Conservation (phyloP, 2,888 invertebrate species). For the Catocala sponsa region DNA sequence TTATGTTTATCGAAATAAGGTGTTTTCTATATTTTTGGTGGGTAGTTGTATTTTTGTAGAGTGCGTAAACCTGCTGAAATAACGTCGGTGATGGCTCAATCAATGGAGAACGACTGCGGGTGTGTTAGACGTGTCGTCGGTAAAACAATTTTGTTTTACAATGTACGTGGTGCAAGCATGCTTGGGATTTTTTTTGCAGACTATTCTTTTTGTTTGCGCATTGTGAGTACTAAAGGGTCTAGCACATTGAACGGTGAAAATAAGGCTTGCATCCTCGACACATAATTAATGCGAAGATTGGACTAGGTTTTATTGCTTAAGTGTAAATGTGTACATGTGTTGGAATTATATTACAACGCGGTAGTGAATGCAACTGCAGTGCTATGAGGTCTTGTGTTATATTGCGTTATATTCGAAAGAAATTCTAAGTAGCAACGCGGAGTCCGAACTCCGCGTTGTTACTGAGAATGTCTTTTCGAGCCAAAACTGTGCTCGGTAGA, state of each 20-base stretch:
- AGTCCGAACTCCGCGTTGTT: too few species aligned
- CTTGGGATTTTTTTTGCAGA: conserved; percentile 34
- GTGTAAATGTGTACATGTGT: too few species aligned
- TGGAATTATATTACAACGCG: too few species aligned
- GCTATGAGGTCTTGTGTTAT: too few species aligned
- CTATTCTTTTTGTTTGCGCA: conserved; percentile 32
- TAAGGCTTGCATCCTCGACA: neutral
- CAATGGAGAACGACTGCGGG: conserved; percentile 74
- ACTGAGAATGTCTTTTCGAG: too few species aligned
- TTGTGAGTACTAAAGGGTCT: neutral
- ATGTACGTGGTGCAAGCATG: conserved; percentile 66
- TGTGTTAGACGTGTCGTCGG: conserved; percentile 77
- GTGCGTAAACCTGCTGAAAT: conserved; percentile 75
- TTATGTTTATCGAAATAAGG: conserved; percentile 5
- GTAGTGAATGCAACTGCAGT: too few species aligned
- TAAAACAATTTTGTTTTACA: conserved; percentile 83
- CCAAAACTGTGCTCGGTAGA: too few species aligned
- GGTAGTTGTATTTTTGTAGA: conserved; percentile 46
- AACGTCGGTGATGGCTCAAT: conserved; percentile 82
- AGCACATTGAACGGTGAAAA: neutral
- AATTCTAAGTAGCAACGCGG: too few species aligned
- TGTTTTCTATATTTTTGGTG: neutral
- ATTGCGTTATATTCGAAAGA: too few species aligned
- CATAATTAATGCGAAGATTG: too few species aligned
- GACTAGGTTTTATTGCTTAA: too few species aligned